Conservation (phyloP, 2,888 invertebrate genomes). For the Agapostemon virescens region DNA sequence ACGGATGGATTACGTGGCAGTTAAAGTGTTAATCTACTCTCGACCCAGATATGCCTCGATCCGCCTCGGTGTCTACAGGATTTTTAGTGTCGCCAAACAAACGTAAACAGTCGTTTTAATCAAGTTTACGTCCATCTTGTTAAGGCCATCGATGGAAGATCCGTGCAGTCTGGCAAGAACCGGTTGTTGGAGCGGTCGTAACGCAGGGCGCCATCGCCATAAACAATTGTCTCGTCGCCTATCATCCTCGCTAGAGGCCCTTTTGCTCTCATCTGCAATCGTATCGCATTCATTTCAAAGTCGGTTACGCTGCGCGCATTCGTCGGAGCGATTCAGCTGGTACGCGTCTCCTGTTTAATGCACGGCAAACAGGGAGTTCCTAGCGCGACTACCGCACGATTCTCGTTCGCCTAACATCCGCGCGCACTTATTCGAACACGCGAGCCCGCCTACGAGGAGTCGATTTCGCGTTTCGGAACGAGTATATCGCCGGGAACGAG, state of each 20-base stretch:
- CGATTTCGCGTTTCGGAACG: background rate
- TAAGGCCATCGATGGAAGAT: background rate
- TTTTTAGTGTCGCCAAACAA: background rate
- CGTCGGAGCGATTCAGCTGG: background rate
- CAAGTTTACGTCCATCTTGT: background rate
- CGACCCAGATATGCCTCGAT: background rate
- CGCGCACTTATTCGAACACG: constrained; percentile 22
- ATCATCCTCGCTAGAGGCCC: background rate
- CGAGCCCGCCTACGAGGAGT: constrained; percentile 3
- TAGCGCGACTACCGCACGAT: constrained; percentile 9
- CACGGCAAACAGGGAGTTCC: constrained; percentile 17
- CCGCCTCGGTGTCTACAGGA: background rate
- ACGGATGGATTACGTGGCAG: too few relatives aligned
- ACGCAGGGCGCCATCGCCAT: constrained; percentile 1
- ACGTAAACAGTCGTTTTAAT: background rate
- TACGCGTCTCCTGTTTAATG: constrained; percentile 8
- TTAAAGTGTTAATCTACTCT: background rate
- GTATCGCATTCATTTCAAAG: constrained; percentile 8
- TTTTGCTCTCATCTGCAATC: background rate
- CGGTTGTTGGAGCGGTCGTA: background rate
- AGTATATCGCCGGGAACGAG: background rate
- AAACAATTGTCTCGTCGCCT: constrained; percentile 11
- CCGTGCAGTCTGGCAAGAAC: too few relatives aligned
- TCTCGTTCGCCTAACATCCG: background rate
- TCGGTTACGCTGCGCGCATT: background rate